phyloP scores from a whole-genome alignment of 30 jellyfish, hydroid and myxozoan genomes.

The Aurelia coerulea region DNA sequence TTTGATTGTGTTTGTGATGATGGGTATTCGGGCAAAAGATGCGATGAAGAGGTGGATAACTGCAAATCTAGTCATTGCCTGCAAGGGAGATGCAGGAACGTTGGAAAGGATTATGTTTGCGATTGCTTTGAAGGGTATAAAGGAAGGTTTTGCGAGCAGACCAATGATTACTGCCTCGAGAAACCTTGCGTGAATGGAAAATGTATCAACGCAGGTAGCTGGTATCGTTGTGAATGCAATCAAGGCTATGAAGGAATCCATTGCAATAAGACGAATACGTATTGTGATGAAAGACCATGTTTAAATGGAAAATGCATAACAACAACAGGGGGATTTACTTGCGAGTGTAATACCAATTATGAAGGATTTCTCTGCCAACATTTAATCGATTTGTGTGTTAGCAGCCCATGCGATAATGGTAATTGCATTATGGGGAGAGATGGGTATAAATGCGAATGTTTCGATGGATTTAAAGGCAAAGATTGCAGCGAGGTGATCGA shows the following conservation, averaged over 20 bases:
- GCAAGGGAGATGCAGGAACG: slow-evolving; percentile 39
- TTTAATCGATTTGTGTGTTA: slow-evolving; percentile 37
- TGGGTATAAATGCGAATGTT: slow-evolving; percentile 60
- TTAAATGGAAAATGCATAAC: slow-evolving; percentile 40
- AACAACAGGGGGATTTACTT: slow-evolving; percentile 18
- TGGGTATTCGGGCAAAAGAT: slow-evolving; percentile 43
- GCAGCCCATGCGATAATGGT: slow-evolving; percentile 64
- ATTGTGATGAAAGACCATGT: slow-evolving; percentile 54
- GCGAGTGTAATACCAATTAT: slow-evolving; percentile 43
- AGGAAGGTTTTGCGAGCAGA: slow-evolving; percentile 58
- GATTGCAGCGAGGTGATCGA: slow-evolving; percentile 53
- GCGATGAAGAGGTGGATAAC: slow-evolving; percentile 45
- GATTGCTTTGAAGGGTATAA: slow-evolving; percentile 51
- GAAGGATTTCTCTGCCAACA: slow-evolving; percentile 57
- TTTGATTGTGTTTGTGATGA: slow-evolving; percentile 33
- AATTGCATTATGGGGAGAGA: slow-evolving; percentile 27
- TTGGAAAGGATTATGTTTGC: slow-evolving; percentile 26
- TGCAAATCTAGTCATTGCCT: slow-evolving; percentile 56
- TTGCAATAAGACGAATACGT: slow-evolving; percentile 38
- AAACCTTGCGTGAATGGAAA: slow-evolving; percentile 60
- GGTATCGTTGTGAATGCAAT: slow-evolving; percentile 60
- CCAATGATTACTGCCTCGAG: slow-evolving; percentile 41
- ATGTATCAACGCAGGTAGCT: slow-evolving; percentile 30
- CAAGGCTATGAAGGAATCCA: slow-evolving; percentile 55
- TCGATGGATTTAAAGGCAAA: slow-evolving; percentile 64